Evolutionary conservation across 2,797 vertebrate genomes (phyloP).

Genomic region (Oophaga sylvatica): DNA sequence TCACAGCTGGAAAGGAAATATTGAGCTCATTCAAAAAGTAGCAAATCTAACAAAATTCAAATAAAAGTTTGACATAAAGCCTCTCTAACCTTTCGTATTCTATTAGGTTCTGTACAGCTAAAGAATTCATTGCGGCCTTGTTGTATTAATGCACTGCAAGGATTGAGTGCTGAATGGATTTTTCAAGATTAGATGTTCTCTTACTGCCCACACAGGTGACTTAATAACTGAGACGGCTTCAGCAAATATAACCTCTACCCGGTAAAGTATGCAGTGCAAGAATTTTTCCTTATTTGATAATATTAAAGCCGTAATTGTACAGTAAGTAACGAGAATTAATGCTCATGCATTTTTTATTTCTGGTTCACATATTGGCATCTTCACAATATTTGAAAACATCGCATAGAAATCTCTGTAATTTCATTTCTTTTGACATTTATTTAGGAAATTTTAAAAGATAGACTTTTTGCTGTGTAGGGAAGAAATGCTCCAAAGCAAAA

Average conservation of each 20-base stretch:
- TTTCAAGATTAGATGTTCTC: constrained; percentile 47
- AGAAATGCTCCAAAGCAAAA: background rate
- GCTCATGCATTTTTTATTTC: background rate
- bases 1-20: constrained; percentile 23
- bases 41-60: constrained; percentile 17
- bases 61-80: constrained; percentile 34
- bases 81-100: constrained; percentile 31
- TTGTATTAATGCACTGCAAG: constrained; percentile 44
- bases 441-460: background rate
- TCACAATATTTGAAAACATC: background rate
- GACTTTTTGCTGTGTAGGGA: background rate
- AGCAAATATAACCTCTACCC: constrained; percentile 12
- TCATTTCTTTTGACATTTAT: background rate
- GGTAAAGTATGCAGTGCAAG: background rate
- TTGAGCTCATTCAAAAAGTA: constrained; percentile 25
- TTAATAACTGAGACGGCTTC: constrained; percentile 25
- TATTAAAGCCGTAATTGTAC: background rate
- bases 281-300: background rate
- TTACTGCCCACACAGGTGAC: constrained; percentile 40
- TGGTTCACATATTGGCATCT: background rate
- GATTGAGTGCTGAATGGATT: constrained; percentile 13
- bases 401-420: background rate
- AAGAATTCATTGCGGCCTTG: constrained; percentile 51
- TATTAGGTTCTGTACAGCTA: constrained; percentile 37
- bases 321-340: background rate